Conservation (phyloP, 2,797 vertebrate genomes). For the Eulemur rubriventer region DNA sequence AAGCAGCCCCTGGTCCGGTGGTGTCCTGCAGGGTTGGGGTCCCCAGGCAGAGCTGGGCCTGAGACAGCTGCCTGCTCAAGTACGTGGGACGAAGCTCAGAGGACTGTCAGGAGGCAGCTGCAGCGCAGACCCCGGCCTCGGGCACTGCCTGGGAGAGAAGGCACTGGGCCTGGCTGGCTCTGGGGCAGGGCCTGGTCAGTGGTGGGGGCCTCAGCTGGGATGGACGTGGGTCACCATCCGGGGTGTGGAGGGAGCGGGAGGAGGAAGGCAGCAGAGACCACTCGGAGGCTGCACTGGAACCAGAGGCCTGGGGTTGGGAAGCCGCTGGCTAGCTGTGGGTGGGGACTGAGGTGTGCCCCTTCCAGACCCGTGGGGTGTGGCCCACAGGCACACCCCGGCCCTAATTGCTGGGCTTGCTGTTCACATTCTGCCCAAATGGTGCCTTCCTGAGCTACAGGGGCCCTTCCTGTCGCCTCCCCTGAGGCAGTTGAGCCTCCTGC, state of each 20-base stretch:
- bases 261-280: not conserved
- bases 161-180: not conserved
- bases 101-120: too few species aligned
- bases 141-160: not conserved
- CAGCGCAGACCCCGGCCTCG: not conserved
- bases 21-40: not conserved
- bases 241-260: not conserved
- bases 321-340: rapidly evolving
- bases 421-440: rapidly evolving
- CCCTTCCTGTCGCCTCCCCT: rapidly evolving
- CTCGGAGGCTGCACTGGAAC: not conserved
- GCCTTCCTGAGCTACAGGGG: not conserved
- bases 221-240: not conserved
- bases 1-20: too few species aligned
- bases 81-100: not conserved
- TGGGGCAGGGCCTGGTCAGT: too few species aligned
- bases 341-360: not conserved
- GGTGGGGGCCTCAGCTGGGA: not conserved
- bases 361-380: not conserved
- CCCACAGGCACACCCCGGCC: not conserved
- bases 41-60: not conserved
- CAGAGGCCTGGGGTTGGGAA: not conserved
- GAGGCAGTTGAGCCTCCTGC: not conserved
- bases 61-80: not conserved
- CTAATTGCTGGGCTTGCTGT: not conserved